Percentiles rank a stretch among this genome's conserved stretches.
phyloP scores from a whole-genome alignment of 2,888 invertebrate genomes.

The Ypsolopha scabrella region DNA sequence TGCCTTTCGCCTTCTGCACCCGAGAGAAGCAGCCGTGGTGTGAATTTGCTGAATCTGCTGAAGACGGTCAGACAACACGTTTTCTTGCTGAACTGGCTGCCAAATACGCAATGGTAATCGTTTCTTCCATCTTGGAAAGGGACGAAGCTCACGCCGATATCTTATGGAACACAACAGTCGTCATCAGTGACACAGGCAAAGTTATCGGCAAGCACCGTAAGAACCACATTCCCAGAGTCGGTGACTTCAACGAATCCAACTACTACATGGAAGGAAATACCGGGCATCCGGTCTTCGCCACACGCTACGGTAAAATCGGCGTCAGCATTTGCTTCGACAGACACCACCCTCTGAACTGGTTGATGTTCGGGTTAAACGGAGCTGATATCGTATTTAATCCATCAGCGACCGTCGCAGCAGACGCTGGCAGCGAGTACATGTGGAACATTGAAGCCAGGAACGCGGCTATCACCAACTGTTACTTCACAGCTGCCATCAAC shows the following conservation, averaged over 20 bases:
- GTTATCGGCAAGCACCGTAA: conserved; percentile 97
- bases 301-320: conserved; percentile 89
- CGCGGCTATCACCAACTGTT: conserved; percentile 97
- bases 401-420: conserved; percentile 86
- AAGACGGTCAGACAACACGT: conserved; percentile 87
- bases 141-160: conserved; percentile 88
- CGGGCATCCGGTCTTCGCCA: conserved; percentile 94
- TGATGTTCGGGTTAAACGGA: conserved; percentile 97
- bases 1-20: conserved; percentile 99
- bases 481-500: conserved; percentile 94
- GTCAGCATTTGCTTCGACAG: conserved; percentile 98
- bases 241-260: conserved; percentile 98
- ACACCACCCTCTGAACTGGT: conserved; percentile 98
- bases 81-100: conserved; percentile 85
- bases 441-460: conserved; percentile 97
- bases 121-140: conserved; percentile 95
- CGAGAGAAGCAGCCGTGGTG: conserved; percentile 97
- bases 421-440: conserved; percentile 86
- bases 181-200: conserved; percentile 89
- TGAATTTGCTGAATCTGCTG: conserved; percentile 95
- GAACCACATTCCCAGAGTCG: conserved; percentile 98
- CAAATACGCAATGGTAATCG: conserved; percentile 92
- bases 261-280: conserved; percentile 97
- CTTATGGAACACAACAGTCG: conserved; percentile 96
- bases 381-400: conserved; percentile 99